Evolutionary conservation across 2,113 vertebrate species (phyloP), one percentile per base, ranked within the genome.

Genomic region (Varanus komodoensis): DNA sequence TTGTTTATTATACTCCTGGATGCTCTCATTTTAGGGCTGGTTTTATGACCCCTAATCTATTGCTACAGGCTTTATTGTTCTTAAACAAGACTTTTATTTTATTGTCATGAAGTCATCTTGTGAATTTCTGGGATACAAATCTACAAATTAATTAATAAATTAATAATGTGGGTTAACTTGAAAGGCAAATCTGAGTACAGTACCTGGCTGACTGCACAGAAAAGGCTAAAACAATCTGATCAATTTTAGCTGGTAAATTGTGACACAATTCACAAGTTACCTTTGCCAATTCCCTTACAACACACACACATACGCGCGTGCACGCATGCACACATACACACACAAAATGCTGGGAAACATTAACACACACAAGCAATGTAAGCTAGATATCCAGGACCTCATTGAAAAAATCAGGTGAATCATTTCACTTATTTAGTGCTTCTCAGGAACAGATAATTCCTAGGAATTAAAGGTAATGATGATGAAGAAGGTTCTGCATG

Each of bases 41-140:
- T 71, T 86, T 86, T 73, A 86, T 74, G 52, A 48, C 68, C 54
- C 52, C 68, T 52, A 73, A 86, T 86, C 84, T 86, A 52, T 52
- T 52, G 68, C 68, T 86, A 21, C 48, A 54, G 44, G 69, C n/a
- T 74, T 73, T 86, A 73, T 86, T n/a, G 48, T 54, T 74, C 73
- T 69, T 32, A 85, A 52, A 27, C 68, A 52, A 73, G 29, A 68
- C 84, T 54, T 86, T 86, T 86, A 74, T 73, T 86, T 71, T 54
- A 71, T 85, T 73, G 73, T 73, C 73, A 21, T 86, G 84, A 86
- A 54, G 29, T 48, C 73, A 54, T 17, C 29, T 52, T n/a, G 19
- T 86, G 69, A 74, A 52, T 29, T 71, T 15, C 29, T 73, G 84
- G 32, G 69, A 73, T 67, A 50, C 8, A 74, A 52, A 86, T 73